Evolutionary conservation across 2,888 invertebrate genomes (phyloP), one percentile per base, ranked within the genome.

Genomic region (Tanypteryx hageni): DNA sequence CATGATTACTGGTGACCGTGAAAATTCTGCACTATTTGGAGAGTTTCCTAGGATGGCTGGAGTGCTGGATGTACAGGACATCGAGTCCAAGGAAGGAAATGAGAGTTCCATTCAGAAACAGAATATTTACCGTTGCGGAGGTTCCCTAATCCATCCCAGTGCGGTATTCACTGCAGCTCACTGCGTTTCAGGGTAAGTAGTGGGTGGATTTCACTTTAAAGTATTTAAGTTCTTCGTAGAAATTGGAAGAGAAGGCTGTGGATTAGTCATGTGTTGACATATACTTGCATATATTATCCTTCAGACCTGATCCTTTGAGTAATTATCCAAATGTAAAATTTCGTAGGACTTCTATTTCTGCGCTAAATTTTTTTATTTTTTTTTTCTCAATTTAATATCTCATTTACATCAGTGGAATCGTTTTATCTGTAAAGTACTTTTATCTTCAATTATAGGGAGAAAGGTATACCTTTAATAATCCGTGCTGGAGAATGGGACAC

Each of bases 21-120:
- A 97, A 93, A 96, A 96, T 81, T 98, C 98, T 94, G 96, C 96
- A 0, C 96, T 97, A 94, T 98, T 97, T 93, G 98, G 97, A 0
- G 98, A 98, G 95, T 98, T 97, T 94, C 98, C 98, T 0, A 98
- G 98, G 98, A 97, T 98, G 97, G 96, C 97, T 0, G 98, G 97
- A 0, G 95, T 98, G 58, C 95, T 97, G 93, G 95, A 96, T 92
- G 96, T 96, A 93, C 96, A 96, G 93, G 94, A 94, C 0, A 95
- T 96, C 0, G 93, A 93, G 82, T 85, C 93, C 13, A n/a, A n/a
- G n/a, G n/a, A n/a, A n/a, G n/a, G n/a, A n/a, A n/a, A n/a, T n/a
- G n/a, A n/a, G n/a, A n/a, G n/a, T n/a, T 44, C 58, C 44, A 44
- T 44, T 93, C 93, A 57, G 92, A 93, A 5, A 94, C 94, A 96